Evolutionary conservation across 2,888 invertebrate genomes (phyloP), one percentile per base, ranked within the genome.

Genomic region (Seira sanloemensis): DNA sequence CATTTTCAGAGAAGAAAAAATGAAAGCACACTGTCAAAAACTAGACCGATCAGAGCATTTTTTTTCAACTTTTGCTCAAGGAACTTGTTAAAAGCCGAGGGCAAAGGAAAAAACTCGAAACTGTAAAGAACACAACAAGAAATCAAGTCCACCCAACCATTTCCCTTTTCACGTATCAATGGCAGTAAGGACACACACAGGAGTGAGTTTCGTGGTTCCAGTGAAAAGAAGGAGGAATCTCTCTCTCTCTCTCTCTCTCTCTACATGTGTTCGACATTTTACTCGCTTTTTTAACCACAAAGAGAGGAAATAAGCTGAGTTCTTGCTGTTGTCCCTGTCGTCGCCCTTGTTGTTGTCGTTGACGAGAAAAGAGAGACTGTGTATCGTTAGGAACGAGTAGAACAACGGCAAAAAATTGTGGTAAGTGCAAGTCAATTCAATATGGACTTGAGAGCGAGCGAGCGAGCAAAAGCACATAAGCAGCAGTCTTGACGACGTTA

Each of bases 391-490:
- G 50, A 50, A 72, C 23, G 12, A 5, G 69, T 37, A 69, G 24
- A 27, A 27, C 18, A 69, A 12, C 16, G 69, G 46, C 19, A 18
- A 75, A 27, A 65, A 75, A 27, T 23, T 37, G 65, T 27, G 67
- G 74, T 50, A 76, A 76, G 75, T 76, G 65, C 19, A 76, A 76
- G 75, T 76, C 75, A 76, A 76, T 76, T 76, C 75, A 76, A 76
- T 76, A 76, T 67, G 75, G 67, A 76, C 24, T 62, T 62, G 19
- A 21, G 21, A 62, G 62, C n/a, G n/a, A n/a, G n/a, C n/a, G n/a
- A n/a, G n/a, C n/a, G n/a, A n/a, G n/a, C n/a, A n/a, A n/a, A 9
- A 62, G 62, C 9, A 62, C 21, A 62, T 62, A 62, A 62, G 21
- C n/a, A 62, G 62, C 62, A 7, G 21, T 62, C n/a, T n/a, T n/a